Percentiles rank a stretch among this genome's conserved stretches.
Evolutionary conservation across 2,888 invertebrate genomes (phyloP).

Genomic region (Aphidius colemani): DNA sequence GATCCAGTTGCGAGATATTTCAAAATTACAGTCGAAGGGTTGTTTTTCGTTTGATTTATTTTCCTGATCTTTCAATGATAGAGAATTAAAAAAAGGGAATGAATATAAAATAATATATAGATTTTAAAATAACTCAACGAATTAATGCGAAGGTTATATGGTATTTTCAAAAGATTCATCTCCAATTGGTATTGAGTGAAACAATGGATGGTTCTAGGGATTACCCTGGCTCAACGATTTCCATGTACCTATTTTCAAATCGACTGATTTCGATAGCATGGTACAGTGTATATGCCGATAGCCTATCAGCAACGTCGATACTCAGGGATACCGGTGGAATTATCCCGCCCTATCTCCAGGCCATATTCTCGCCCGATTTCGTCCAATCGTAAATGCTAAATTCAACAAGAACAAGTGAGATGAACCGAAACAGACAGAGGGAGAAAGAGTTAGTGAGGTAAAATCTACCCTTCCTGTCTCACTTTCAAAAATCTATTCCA

Average conservation of each 20-base stretch:
- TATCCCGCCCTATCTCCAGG: constrained; percentile 43
- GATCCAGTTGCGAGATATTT: too few relatives aligned
- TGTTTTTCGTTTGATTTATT: neutral
- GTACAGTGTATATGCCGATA: constrained; percentile 27
- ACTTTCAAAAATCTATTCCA: neutral
- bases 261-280: constrained; percentile 34
- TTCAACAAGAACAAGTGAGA: too few relatives aligned
- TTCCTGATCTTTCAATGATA: neutral
- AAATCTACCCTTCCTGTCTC: constrained; percentile 1
- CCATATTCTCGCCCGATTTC: constrained; percentile 46
- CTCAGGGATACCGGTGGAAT: constrained; percentile 45
- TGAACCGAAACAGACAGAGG: too few relatives aligned
- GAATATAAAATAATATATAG: too few relatives aligned
- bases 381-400: constrained; percentile 36
- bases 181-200: constrained; percentile 10
- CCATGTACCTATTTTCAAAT: constrained; percentile 31
- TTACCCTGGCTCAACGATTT: constrained; percentile 26
- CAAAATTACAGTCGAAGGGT: neutral
- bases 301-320: constrained; percentile 40
- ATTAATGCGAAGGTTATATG: constrained; percentile 1
- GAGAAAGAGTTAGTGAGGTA: too few relatives aligned
- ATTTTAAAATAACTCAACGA: too few relatives aligned
- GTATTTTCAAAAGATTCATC: constrained; percentile 4
- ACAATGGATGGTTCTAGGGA: constrained; percentile 12
- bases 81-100: too few relatives aligned